Evolutionary conservation across 2,888 invertebrate species (phyloP), one percentile per base, ranked within the genome.

Genomic region (Epinotia demarniana): DNA sequence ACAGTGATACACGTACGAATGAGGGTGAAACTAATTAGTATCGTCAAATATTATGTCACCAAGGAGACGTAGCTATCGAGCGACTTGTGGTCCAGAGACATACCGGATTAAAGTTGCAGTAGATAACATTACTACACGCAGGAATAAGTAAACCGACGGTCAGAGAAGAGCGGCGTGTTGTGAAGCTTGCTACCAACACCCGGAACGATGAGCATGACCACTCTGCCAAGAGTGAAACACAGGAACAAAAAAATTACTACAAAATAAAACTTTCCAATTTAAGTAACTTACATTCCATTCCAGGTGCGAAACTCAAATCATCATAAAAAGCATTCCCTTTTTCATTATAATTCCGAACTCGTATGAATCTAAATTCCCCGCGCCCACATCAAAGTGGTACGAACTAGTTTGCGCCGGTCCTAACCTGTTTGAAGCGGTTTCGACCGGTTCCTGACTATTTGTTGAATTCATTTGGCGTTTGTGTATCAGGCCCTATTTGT

Each of bases 321-420:
- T 70, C 63, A 70, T 55, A 70, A 75, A 73, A 61, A 75, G 53
- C 64, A 70, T 66, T 75, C 64, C 64, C 69, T 61, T 66, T 76
- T 66, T 27, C 69, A 69, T 75, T 75, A 70, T 70, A 62, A 67
- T 68, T 62, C 72, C 39, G 53, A 70, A 75, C 62, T 71, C 70
- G 49, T 70, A 66, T 70, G 69, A 70, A 73, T 73, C 53, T 62
- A 72, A 73, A 73, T 73, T 61, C 58, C 57, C 55, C 23, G 43
- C 63, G 60, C 64, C 77, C 77, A 75, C 77, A 77, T 77, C 77
- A 77, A 77, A 75, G 74, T 58, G 55, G 57, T 55, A 60, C 60
- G 66, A 75, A 77, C 77, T 77, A 77, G 75, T 77, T 77, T 73
- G 39, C 66, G 57, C 75, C 75, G 58, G 62, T 58, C 55, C 69